Percentiles rank a stretch among this genome's conserved stretches.
These are phyloP conservation scores for Uropetala carovei DNA, from an alignment of 2,888 invertebrate species.

Conservation along the genomic window DNA sequence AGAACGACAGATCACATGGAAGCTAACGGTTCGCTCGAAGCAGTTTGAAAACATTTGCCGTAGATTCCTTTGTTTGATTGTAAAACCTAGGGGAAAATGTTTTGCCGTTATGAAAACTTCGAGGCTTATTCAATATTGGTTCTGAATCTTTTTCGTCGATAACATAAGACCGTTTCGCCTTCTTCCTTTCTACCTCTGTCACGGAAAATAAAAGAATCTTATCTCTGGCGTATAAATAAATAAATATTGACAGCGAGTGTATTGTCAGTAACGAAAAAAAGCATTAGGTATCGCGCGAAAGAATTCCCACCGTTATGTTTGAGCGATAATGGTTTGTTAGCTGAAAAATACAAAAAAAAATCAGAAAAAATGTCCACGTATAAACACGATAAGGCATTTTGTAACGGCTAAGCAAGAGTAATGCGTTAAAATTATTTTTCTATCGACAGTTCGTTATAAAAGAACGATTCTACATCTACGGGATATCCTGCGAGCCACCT, in stretches of 20 bases:
- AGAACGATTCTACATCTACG: too few relatives aligned
- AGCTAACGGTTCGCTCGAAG: not conserved
- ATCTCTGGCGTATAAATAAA: not conserved
- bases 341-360: not conserved
- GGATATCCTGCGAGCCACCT: too few relatives aligned
- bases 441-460: too few relatives aligned
- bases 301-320: not conserved
- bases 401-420: not conserved
- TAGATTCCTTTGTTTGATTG: conserved; percentile 11
- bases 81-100: not conserved
- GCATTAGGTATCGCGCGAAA: not conserved
- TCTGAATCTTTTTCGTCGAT: not conserved
- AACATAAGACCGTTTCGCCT: not conserved
- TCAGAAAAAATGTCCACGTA: not conserved
- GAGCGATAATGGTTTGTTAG: not conserved
- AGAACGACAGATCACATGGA: not conserved
- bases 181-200: not conserved
- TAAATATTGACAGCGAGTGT: conserved; percentile 23
- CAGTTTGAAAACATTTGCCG: not conserved
- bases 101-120: conserved; percentile 20
- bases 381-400: not conserved
- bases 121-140: conserved; percentile 35
- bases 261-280: not conserved
- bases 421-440: not conserved
- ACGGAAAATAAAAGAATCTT: not conserved